phyloP scores from a whole-genome alignment of 2,888 invertebrate genomes.

The Parnassius apollo region DNA sequence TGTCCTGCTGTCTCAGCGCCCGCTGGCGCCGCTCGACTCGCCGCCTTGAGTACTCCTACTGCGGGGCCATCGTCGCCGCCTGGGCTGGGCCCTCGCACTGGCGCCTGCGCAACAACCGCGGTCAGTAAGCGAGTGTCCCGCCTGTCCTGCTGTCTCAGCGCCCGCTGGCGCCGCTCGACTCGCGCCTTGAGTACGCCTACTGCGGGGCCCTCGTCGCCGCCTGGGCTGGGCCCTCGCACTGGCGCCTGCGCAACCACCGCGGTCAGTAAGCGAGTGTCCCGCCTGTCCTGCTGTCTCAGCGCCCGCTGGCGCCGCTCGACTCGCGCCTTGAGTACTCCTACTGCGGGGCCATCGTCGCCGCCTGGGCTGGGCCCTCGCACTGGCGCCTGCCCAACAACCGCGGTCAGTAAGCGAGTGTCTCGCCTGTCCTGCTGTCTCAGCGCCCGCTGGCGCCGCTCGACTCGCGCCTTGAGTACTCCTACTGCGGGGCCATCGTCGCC shows the following conservation, averaged over 20 bases:
- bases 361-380: conserved; percentile 92
- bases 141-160: neutral
- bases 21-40: conserved; percentile 66
- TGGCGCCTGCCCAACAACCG: conserved; percentile 86
- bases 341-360: conserved; percentile 76
- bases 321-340: conserved; percentile 86
- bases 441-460: conserved; percentile 66
- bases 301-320: conserved; percentile 72
- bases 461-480: no score
- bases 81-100: conserved; percentile 94
- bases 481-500: conserved; percentile 30
- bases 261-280: no score
- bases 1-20: conserved; percentile 58
- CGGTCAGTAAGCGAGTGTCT: conserved; percentile 36
- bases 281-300: conserved; percentile 31
- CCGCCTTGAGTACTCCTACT: conserved; percentile 87
- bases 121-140: conserved; percentile 34
- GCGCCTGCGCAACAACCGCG: conserved; percentile 83
- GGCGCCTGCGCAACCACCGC: no score
- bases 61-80: conserved; percentile 77
- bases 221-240: no score
- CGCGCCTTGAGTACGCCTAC: no score
- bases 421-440: neutral
- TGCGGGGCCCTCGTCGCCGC: no score
- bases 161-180: no score